Percentiles rank a stretch among this genome's conserved stretches.
Conservation (phyloP, 2,113 vertebrate species). For the Scomber japonicus region DNA sequence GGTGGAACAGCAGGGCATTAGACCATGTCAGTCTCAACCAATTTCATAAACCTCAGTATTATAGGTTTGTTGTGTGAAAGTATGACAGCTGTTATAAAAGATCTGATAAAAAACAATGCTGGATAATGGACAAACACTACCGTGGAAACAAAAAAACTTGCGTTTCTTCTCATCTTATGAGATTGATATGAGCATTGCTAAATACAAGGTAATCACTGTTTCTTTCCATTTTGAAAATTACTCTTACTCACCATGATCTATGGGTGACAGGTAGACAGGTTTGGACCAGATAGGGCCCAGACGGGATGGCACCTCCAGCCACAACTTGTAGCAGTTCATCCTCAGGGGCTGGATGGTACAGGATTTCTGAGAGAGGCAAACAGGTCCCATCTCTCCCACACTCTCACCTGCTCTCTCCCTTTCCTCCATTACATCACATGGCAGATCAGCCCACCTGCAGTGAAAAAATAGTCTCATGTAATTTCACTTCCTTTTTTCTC, state of each 20-base stretch:
- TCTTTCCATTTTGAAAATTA: no score
- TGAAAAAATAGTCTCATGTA: not conserved
- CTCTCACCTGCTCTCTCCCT: slow-evolving; percentile 72
- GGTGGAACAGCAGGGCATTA: not conserved
- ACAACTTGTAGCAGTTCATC: slow-evolving; percentile 92
- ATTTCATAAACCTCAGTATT: not conserved
- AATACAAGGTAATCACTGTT: no score
- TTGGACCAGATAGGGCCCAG: slow-evolving; percentile 87
- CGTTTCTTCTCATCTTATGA: no score
- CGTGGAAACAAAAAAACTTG: no score
- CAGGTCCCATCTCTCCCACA: slow-evolving; percentile 78
- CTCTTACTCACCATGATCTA: slow-evolving; percentile 88
- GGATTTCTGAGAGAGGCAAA: slow-evolving; percentile 60
- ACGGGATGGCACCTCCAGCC: slow-evolving; percentile 87
- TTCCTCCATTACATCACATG: slow-evolving; percentile 85
- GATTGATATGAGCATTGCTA: no score
- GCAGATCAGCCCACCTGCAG: slow-evolving; percentile 74
- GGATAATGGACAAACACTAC: no score
- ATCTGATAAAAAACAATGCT: not conserved
- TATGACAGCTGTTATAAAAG: no score
- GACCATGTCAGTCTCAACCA: not conserved
- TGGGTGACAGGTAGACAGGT: slow-evolving; percentile 88
- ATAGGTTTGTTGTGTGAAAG: not conserved
- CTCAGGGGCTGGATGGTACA: slow-evolving; percentile 89
- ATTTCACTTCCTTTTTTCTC: not conserved